Evolutionary conservation across 2,888 invertebrate genomes (phyloP).

Genomic region (Prosopocoilus inquinatus): DNA sequence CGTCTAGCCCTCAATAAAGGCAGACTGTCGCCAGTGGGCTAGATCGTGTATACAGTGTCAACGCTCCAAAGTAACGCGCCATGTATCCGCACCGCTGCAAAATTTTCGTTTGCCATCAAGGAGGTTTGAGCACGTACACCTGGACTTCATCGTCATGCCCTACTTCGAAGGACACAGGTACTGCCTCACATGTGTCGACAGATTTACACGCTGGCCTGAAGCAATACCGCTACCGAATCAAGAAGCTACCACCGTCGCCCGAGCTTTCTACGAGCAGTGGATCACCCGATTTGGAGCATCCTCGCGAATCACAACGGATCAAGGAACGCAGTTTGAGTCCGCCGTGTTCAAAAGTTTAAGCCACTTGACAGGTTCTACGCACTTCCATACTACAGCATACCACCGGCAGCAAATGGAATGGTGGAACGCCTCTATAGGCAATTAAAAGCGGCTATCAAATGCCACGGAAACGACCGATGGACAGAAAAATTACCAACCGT

Average conservation of each 20-base stretch:
- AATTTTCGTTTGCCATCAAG: too few relatives aligned
- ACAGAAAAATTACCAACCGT: constrained; percentile 23
- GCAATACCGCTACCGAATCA: too few relatives aligned
- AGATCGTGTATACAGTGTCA: too few relatives aligned
- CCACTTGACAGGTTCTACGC: constrained; percentile 18
- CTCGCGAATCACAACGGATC: constrained; percentile 36
- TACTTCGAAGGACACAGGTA: too few relatives aligned
- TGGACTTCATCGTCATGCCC: too few relatives aligned
- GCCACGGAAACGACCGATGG: constrained; percentile 7
- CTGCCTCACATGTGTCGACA: too few relatives aligned
- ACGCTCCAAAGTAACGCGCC: too few relatives aligned
- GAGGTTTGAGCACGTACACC: too few relatives aligned
- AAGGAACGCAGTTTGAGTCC: constrained; percentile 28
- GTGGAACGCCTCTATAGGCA: constrained; percentile 30
- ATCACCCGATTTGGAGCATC: constrained; percentile 39
- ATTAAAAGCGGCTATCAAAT: constrained; percentile 15
- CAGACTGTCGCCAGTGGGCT: constrained; percentile 5
- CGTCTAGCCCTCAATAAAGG: constrained; percentile 14
- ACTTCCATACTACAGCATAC: not conserved
- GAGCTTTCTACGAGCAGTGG: constrained; percentile 33
- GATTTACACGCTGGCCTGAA: too few relatives aligned
- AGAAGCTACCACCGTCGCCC: constrained; percentile 34
- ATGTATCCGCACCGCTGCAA: too few relatives aligned
- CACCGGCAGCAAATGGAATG: constrained; percentile 24
- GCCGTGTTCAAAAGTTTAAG: constrained; percentile 31